These are phyloP conservation scores for Macropus fuliginosus DNA, from an alignment of 2,797 vertebrate genomes.

Conservation along the genomic window DNA sequence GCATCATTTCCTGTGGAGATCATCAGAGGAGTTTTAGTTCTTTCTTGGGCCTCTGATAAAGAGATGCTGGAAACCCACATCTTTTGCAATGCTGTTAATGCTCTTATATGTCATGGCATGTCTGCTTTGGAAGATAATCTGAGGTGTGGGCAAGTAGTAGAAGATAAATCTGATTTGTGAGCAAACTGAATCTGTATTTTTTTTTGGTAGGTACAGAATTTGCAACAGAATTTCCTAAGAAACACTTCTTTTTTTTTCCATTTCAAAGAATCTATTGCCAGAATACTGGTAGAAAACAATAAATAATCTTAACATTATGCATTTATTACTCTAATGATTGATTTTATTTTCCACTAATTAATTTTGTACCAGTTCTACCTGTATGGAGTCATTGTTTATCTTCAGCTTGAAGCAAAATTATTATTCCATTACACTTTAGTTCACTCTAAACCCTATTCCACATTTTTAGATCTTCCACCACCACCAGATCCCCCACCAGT, in stretches of 20 bases:
- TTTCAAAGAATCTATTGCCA: slow-evolving; percentile 17
- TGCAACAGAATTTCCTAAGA: slow-evolving; percentile 4
- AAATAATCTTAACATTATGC: not conserved
- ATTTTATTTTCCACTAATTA: slow-evolving; percentile 48
- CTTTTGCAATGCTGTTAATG: not conserved
- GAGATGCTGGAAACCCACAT: slow-evolving; percentile 16
- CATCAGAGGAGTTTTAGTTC: slow-evolving; percentile 33
- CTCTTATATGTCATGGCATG: slow-evolving; percentile 30
- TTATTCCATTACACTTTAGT: slow-evolving; percentile 79
- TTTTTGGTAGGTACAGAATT: not conserved
- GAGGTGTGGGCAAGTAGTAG: not conserved
- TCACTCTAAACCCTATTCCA: slow-evolving; percentile 86
- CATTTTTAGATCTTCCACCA: slow-evolving; percentile 97
- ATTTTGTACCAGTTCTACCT: slow-evolving; percentile 23
- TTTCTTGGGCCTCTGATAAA: slow-evolving; percentile 30
- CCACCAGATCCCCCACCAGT: slow-evolving; percentile 97
- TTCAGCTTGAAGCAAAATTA: slow-evolving; percentile 74
- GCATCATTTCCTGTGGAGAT: slow-evolving; percentile 42
- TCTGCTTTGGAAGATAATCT: slow-evolving; percentile 26
- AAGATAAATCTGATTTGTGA: not conserved
- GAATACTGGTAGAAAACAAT: not conserved
- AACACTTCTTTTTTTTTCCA: slow-evolving; percentile 11
- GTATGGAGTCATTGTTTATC: slow-evolving; percentile 60
- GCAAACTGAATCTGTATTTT: slow-evolving; percentile 7
- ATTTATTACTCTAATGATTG: slow-evolving; percentile 45